Evolutionary conservation across 2,888 invertebrate species (phyloP).

Genomic region (Agonopterix arenella): DNA sequence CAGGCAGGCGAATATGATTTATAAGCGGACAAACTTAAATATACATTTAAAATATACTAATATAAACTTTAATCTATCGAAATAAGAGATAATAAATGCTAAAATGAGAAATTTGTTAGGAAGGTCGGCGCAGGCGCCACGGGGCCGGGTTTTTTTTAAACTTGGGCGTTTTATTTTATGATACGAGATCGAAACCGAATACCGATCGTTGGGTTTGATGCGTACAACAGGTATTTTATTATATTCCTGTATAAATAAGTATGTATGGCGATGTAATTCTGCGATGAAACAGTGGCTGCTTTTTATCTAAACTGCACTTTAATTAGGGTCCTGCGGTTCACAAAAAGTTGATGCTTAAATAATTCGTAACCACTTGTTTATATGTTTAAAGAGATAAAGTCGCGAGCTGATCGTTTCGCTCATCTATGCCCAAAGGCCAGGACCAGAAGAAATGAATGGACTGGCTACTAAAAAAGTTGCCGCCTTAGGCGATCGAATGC

Average conservation of each 20-base stretch:
- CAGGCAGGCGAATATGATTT: constrained; percentile 66
- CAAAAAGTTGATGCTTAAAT: too few species aligned
- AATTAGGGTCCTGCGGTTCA: neutral
- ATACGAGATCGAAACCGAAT: constrained; percentile 50
- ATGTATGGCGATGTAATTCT: constrained; percentile 20
- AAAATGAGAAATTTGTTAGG: constrained; percentile 13
- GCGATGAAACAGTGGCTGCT: constrained; percentile 39
- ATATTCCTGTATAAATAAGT: constrained; percentile 3
- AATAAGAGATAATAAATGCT: constrained; percentile 18
- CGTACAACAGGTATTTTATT: constrained; percentile 3
- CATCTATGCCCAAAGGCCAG: too few species aligned
- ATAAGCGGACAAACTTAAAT: constrained; percentile 29
- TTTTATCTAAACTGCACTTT: constrained; percentile 23
- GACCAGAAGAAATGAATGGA: too few species aligned
- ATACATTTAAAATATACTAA: constrained; percentile 9
- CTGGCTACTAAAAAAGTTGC: too few species aligned
- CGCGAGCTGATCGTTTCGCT: too few species aligned
- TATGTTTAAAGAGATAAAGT: too few species aligned
- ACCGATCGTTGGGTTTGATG: constrained; percentile 32
- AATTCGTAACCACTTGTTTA: too few species aligned
- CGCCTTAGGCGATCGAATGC: too few species aligned
- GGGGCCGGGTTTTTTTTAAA: constrained; percentile 45
- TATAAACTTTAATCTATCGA: constrained; percentile 20
- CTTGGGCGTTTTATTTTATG: constrained; percentile 58
- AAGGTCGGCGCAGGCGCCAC: constrained; percentile 58